Evolutionary conservation across 2,888 invertebrate genomes (phyloP).

Genomic region (Opisthograptis luteolata): DNA sequence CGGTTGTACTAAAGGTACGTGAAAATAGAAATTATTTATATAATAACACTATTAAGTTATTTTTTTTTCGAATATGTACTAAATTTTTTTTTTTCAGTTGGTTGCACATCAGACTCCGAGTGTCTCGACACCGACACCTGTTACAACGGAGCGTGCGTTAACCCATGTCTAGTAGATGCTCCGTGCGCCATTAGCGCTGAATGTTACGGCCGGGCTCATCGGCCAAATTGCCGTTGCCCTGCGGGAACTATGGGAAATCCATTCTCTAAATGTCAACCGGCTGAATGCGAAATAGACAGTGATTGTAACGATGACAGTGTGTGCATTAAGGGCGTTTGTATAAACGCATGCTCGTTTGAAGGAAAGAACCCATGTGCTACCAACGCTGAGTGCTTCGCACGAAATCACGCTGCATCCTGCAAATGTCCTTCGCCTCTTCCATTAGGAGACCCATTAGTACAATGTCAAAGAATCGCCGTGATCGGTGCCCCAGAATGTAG

Average conservation of each 20-base stretch:
- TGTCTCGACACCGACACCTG: slow-evolving; percentile 92
- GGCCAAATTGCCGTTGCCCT: slow-evolving; percentile 92
- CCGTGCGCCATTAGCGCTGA: slow-evolving; percentile 93
- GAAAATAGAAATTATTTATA: too few species aligned
- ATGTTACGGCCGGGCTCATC: slow-evolving; percentile 92
- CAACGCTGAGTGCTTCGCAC: slow-evolving; percentile 91
- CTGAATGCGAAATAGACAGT: slow-evolving; percentile 91
- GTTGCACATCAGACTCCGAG: slow-evolving; percentile 92
- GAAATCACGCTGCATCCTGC: slow-evolving; percentile 92
- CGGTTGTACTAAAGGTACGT: slow-evolving; percentile 89
- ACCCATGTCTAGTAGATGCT: slow-evolving; percentile 91
- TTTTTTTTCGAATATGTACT: too few species aligned
- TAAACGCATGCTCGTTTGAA: slow-evolving; percentile 89
- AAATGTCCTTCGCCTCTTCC: slow-evolving; percentile 92
- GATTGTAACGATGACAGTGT: slow-evolving; percentile 91
- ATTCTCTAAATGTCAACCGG: slow-evolving; percentile 89
- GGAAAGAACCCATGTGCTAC: slow-evolving; percentile 90
- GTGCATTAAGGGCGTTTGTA: slow-evolving; percentile 89
- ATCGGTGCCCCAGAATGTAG: slow-evolving; percentile 87
- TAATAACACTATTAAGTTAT: too few species aligned
- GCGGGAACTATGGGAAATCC: slow-evolving; percentile 92
- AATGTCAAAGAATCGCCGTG: slow-evolving; percentile 85
- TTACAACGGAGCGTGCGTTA: slow-evolving; percentile 92
- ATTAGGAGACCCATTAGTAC: slow-evolving; percentile 91
- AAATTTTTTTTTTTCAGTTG: slow-evolving; percentile 82